Percentiles rank a stretch among this genome's conserved stretches.
Conservation (phyloP, 1,140 invertebrate genomes). For the Philotrypesis tridentata region DNA sequence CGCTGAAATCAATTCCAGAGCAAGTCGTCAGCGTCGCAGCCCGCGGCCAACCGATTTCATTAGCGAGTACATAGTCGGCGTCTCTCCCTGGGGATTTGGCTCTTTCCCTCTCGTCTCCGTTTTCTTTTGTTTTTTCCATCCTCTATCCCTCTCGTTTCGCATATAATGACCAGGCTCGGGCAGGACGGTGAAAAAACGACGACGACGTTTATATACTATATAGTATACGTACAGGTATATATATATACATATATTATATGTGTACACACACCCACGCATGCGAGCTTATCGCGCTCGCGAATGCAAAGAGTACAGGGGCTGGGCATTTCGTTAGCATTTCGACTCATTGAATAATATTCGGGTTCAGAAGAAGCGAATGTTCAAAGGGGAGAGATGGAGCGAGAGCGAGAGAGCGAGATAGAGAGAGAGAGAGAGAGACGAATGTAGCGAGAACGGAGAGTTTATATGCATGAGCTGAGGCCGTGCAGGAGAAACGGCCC, state of each 20-base stretch:
- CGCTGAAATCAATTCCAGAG: conserved; percentile 29
- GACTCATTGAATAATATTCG: conserved; percentile 27
- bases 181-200: neutral
- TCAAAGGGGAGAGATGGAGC: conserved; percentile 2
- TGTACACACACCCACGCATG: too few species aligned
- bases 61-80: neutral
- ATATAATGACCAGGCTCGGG: conserved; percentile 22
- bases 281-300: neutral
- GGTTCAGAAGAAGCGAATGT: neutral
- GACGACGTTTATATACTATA: too few species aligned
- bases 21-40: neutral
- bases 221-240: too few species aligned
- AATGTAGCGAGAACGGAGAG: neutral
- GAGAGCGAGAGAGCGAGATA: too few species aligned
- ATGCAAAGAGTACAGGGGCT: neutral
- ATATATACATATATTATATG: too few species aligned
- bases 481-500: neutral
- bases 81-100: conserved; percentile 1
- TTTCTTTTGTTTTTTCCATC: conserved; percentile 13
- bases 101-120: neutral
- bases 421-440: too few species aligned
- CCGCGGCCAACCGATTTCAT: conserved; percentile 1
- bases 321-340: conserved; percentile 32
- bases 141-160: neutral
- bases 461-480: conserved; percentile 24